phyloP scores from a whole-genome alignment of 2,797 vertebrate species.

The Mus minutoides region DNA sequence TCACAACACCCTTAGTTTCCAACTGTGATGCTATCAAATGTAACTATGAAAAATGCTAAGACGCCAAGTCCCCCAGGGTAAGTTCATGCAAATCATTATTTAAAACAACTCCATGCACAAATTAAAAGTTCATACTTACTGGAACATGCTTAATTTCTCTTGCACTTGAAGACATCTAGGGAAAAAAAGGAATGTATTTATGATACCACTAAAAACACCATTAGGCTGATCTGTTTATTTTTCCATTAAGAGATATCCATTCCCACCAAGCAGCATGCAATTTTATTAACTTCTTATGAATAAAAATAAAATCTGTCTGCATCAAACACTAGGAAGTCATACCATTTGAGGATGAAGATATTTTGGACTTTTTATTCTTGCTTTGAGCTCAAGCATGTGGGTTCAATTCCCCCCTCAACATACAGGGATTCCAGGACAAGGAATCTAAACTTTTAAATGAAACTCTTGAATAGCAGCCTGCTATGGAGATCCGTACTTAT shows the following conservation, averaged over 20 bases:
- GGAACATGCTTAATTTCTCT: slow-evolving; percentile 76
- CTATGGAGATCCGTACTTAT: neutral
- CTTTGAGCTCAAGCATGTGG: neutral
- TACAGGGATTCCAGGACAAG: neutral
- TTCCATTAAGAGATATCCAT: slow-evolving; percentile 36
- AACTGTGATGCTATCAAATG: neutral
- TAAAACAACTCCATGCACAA: slow-evolving; percentile 30
- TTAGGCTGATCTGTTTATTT: slow-evolving; percentile 53
- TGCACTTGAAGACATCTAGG: slow-evolving; percentile 71
- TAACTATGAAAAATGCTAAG: neutral
- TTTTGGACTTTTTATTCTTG: slow-evolving; percentile 38
- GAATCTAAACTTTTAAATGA: neutral
- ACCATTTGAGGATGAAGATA: slow-evolving; percentile 7
- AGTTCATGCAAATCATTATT: neutral
- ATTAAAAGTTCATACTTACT: slow-evolving; percentile 73
- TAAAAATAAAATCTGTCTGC: slow-evolving; percentile 43
- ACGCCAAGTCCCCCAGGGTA: neutral
- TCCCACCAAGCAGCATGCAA: neutral
- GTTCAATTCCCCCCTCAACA: neutral
- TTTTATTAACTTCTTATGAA: slow-evolving; percentile 30
- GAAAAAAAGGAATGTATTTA: slow-evolving; percentile 77
- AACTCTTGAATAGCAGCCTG: neutral
- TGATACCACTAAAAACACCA: slow-evolving; percentile 53
- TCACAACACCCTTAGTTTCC: neutral
- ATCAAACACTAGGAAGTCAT: neutral